These are phyloP conservation scores for Thecocarcelia acutangulata DNA, from an alignment of 2,888 invertebrate species.

Conservation along the genomic window DNA sequence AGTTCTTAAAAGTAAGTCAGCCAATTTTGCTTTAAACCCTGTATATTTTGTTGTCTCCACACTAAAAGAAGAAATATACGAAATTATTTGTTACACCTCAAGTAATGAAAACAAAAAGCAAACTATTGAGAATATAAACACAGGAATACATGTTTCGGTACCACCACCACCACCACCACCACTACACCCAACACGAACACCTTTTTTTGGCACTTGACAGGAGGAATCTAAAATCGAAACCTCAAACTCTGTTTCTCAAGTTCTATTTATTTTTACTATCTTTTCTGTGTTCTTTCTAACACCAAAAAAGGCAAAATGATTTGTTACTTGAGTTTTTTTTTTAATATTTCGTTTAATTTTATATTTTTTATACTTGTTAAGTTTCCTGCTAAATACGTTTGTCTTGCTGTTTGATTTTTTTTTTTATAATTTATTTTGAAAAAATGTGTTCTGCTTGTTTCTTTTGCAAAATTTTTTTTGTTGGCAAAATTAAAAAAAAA, in stretches of 20 bases:
- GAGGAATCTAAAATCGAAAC: conserved; percentile 16
- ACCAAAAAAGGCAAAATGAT: conserved; percentile 19
- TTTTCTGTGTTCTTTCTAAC: conserved; percentile 13
- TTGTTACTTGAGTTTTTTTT: conserved; percentile 12
- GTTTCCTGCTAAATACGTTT: conserved; percentile 63
- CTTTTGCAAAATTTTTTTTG: conserved; percentile 59
- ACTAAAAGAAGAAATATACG: conserved; percentile 13
- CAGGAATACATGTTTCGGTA: conserved; percentile 10
- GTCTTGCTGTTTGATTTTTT: conserved; percentile 61
- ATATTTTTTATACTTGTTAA: conserved; percentile 17
- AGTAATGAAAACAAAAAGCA: conserved; percentile 15
- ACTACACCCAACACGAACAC: conserved; percentile 47
- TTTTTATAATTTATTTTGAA: not conserved
- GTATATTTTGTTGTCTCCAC: conserved; percentile 12
- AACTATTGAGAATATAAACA: conserved; percentile 1
- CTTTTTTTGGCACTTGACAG: conserved; percentile 43
- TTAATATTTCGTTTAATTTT: not conserved
- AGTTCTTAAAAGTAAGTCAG: conserved; percentile 81
- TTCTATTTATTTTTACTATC: conserved; percentile 8
- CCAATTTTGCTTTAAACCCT: conserved; percentile 31
- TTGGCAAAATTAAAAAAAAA: conserved; percentile 45
- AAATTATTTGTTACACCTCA: conserved; percentile 24
- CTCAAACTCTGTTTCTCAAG: not conserved
- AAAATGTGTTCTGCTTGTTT: conserved; percentile 61
- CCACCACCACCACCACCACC: conserved; percentile 40